Evolutionary conservation across 2,797 vertebrate species (phyloP).

Genomic region (Fistularia tabacaria): DNA sequence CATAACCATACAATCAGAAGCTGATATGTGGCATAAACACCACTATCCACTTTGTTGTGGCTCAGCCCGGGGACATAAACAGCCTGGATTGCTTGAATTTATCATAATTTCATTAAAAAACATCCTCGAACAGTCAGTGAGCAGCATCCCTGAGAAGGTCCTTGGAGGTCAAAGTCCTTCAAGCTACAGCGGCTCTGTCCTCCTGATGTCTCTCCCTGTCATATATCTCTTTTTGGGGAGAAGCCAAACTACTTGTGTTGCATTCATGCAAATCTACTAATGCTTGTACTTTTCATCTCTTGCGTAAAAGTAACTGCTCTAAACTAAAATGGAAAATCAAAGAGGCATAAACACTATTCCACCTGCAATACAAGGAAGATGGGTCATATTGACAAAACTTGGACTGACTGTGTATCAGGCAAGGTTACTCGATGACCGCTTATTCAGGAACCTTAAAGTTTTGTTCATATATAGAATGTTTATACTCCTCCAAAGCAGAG

Average conservation of each 20-base stretch:
- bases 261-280: slow-evolving; percentile 25
- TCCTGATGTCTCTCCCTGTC: not conserved
- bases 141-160: slow-evolving; percentile 30
- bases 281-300: slow-evolving; percentile 17
- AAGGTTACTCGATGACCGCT: no score
- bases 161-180: slow-evolving; percentile 45
- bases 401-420: slow-evolving; percentile 7
- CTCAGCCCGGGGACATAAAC: slow-evolving; percentile 12
- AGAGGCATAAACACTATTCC: slow-evolving; percentile 12
- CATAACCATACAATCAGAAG: slow-evolving; percentile 8
- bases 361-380: slow-evolving; percentile 36
- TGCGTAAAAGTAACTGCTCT: slow-evolving; percentile 13
- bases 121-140: slow-evolving; percentile 15
- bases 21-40: slow-evolving; percentile 24
- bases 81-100: no score
- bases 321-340: slow-evolving; percentile 24
- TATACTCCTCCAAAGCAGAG: slow-evolving; percentile 27
- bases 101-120: no score
- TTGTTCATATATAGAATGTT: no score
- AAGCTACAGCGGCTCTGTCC: slow-evolving; percentile 39
- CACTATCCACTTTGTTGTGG: slow-evolving; percentile 22
- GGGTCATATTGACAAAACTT: slow-evolving; percentile 51
- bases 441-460: no score
- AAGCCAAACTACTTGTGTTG: slow-evolving; percentile 34
- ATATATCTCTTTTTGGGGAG: slow-evolving; percentile 24